Conservation (phyloP, 2,113 vertebrate species). For the Notarius lentiginosus region DNA sequence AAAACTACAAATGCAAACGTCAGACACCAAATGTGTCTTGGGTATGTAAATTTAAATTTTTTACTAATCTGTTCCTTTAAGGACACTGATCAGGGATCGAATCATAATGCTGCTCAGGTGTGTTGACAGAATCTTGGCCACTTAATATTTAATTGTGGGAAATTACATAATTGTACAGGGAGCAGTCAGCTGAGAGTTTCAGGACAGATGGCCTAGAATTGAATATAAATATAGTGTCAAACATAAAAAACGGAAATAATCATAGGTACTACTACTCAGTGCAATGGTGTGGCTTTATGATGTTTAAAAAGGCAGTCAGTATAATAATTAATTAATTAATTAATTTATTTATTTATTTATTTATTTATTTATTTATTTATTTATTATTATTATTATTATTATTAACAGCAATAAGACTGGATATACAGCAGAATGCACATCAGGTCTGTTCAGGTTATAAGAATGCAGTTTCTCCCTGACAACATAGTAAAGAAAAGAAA, state of each 20-base stretch:
- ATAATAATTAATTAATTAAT: too few species aligned
- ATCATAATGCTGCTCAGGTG: slow-evolving; percentile 22
- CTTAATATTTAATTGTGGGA: not conserved
- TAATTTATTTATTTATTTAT: too few species aligned
- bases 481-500: too few species aligned
- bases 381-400: not conserved
- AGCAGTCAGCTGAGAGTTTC: slow-evolving; percentile 4
- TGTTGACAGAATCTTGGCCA: slow-evolving; percentile 16
- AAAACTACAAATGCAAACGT: not conserved
- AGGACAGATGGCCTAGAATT: not conserved
- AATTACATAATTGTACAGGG: slow-evolving; percentile 10
- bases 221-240: too few species aligned
- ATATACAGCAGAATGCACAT: not conserved
- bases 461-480: too few species aligned
- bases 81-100: slow-evolving; percentile 9
- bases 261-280: not conserved
- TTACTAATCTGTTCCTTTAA: slow-evolving; percentile 5
- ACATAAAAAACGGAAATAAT: not conserved
- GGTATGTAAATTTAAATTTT: not conserved
- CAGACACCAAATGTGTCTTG: not conserved
- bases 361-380: too few species aligned
- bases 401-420: not conserved
- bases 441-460: not conserved
- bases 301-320: not conserved
- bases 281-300: not conserved